phyloP scores from a whole-genome alignment of 2,113 vertebrate species.

The Psephotus haematonotus region DNA sequence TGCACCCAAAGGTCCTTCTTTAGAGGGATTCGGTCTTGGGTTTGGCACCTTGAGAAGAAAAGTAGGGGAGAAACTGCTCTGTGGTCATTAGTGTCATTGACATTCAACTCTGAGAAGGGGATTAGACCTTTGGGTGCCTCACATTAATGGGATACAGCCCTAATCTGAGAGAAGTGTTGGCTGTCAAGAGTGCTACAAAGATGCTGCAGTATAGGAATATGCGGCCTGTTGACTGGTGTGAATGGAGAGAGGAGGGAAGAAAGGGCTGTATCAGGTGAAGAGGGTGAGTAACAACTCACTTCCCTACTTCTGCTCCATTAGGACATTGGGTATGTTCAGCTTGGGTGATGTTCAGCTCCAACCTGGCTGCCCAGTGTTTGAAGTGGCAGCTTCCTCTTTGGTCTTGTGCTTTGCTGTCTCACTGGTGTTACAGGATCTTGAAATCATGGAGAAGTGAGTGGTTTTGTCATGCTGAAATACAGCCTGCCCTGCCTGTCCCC shows the following conservation, averaged over 20 bases:
- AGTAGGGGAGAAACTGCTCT: background rate
- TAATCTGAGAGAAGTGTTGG: background rate
- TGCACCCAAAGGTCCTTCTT: background rate
- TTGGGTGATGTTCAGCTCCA: background rate
- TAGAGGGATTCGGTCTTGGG: background rate
- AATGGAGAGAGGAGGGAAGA: background rate
- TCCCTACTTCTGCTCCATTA: fast-evolving
- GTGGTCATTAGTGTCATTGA: background rate
- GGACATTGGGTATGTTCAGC: fast-evolving
- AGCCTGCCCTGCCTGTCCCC: background rate
- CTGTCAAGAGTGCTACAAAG: background rate
- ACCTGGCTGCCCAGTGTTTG: background rate
- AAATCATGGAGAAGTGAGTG: background rate
- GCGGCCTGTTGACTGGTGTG: background rate
- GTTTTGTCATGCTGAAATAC: background rate
- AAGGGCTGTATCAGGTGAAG: background rate
- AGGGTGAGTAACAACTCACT: background rate
- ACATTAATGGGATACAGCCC: background rate
- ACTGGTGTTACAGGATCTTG: background rate
- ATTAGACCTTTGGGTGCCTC: background rate
- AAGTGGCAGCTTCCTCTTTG: background rate
- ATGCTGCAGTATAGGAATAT: background rate
- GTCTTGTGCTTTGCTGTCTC: background rate
- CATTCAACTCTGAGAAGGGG: background rate
- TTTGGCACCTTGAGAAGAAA: background rate